Percentiles rank a stretch among this genome's conserved stretches.
phyloP scores from a whole-genome alignment of 2,888 invertebrate species.

The Azorinus chamasolen region DNA sequence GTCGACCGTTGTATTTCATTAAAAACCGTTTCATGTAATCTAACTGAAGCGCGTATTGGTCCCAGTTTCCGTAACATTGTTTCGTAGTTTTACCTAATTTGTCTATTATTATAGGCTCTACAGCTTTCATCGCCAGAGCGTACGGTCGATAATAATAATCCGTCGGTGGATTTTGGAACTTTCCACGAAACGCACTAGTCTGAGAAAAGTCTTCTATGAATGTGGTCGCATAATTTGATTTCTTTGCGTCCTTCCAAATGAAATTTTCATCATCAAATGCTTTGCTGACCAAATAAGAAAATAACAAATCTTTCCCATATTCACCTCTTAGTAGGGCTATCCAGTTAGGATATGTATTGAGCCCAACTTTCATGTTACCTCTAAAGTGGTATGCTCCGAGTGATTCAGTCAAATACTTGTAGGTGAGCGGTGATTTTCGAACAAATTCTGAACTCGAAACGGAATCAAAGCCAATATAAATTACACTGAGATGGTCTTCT shows the following conservation, averaged over 20 bases:
- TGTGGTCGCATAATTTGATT: constrained; percentile 91
- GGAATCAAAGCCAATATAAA: constrained; percentile 51
- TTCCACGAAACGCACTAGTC: constrained; percentile 90
- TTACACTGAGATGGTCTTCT: constrained; percentile 36
- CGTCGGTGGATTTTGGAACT: constrained; percentile 89
- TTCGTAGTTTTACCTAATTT: constrained; percentile 32
- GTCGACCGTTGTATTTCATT: constrained; percentile 88
- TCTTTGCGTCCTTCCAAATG: constrained; percentile 93
- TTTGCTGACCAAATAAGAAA: constrained; percentile 20
- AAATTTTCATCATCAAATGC: constrained; percentile 88
- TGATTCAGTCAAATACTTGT: constrained; percentile 52
- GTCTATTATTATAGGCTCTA: constrained; percentile 64
- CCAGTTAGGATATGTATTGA: constrained; percentile 64
- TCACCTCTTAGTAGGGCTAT: constrained; percentile 60
- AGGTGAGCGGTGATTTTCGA: constrained; percentile 55
- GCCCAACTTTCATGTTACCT: constrained; percentile 66
- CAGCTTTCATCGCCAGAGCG: constrained; percentile 88
- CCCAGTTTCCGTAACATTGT: constrained; percentile 91
- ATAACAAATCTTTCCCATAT: constrained; percentile 14
- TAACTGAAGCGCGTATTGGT: constrained; percentile 91
- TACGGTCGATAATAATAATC: constrained; percentile 94
- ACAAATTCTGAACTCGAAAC: constrained; percentile 47
- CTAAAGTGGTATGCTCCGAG: constrained; percentile 58
- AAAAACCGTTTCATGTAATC: constrained; percentile 87
- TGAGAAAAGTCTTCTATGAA: constrained; percentile 93